phyloP scores from a whole-genome alignment of 2,888 invertebrate genomes.

The Nephrotoma guestfalica region DNA sequence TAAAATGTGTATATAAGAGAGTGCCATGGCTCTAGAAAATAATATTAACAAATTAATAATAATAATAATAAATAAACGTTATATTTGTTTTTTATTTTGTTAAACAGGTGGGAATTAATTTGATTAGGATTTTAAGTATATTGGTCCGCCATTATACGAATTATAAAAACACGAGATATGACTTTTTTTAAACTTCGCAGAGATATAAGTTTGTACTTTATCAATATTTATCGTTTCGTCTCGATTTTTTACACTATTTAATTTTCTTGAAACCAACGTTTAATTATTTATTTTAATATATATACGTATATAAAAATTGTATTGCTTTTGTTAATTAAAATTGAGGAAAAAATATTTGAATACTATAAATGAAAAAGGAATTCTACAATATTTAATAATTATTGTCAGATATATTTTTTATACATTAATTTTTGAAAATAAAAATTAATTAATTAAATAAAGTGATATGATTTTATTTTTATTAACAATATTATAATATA shows the following conservation, averaged over 20 bases:
- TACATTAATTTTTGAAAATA: not conserved
- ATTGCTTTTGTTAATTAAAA: not conserved
- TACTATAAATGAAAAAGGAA: not conserved
- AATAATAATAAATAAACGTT: not conserved
- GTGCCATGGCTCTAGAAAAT: not conserved
- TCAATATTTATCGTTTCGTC: not conserved
- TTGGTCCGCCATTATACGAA: not conserved
- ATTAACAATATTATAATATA: not conserved
- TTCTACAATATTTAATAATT: not conserved
- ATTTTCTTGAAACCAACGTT: not conserved
- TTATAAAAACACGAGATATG: not conserved
- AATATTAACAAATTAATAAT: not conserved
- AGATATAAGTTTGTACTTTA: constrained; percentile 6
- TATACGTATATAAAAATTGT: not conserved
- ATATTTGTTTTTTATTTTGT: not conserved
- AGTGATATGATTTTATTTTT: not conserved
- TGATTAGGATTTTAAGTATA: not conserved
- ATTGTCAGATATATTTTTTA: not conserved
- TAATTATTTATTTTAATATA: not conserved
- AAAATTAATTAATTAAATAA: not conserved
- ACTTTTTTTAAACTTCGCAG: not conserved
- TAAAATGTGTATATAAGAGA: not conserved
- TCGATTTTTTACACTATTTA: not conserved
- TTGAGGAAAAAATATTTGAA: not conserved
- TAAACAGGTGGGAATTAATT: not conserved